phyloP scores from a whole-genome alignment of 2,113 vertebrate species.

The Actenoides hombroni region DNA sequence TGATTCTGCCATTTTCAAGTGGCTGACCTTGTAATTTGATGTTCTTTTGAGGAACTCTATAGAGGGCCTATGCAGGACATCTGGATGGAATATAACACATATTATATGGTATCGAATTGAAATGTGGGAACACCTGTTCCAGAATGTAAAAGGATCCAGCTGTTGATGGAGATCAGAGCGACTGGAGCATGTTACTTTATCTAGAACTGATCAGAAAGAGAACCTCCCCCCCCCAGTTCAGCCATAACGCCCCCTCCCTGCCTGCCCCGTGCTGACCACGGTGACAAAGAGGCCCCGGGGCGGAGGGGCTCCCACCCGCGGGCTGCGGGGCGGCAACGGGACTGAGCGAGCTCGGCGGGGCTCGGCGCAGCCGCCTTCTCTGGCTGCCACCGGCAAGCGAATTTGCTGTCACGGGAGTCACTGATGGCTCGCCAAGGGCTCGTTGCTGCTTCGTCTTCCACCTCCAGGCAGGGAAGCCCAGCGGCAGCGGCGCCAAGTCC shows the following conservation, averaged over 20 bases:
- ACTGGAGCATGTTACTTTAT: too few species aligned
- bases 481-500: neutral
- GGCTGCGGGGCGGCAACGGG: neutral
- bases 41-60: neutral
- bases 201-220: neutral
- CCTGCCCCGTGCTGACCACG: neutral
- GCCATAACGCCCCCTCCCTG: neutral
- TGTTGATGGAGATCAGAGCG: fast-evolving
- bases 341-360: neutral
- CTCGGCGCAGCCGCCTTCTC: too few species aligned
- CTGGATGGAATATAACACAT: fast-evolving
- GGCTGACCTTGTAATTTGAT: neutral
- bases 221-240: too few species aligned
- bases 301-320: neutral
- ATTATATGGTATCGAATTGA: fast-evolving
- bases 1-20: neutral
- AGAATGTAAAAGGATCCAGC: neutral
- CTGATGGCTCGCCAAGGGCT: neutral
- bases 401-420: neutral
- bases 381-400: neutral
- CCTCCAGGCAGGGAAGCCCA: neutral
- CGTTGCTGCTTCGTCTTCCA: neutral
- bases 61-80: neutral
- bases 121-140: neutral
- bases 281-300: neutral